A percentile compares a stretch with the other conserved stretches of the same genome.
Conservation (phyloP, 2,113 vertebrate species). For the Boleophthalmus pectinirostris region DNA sequence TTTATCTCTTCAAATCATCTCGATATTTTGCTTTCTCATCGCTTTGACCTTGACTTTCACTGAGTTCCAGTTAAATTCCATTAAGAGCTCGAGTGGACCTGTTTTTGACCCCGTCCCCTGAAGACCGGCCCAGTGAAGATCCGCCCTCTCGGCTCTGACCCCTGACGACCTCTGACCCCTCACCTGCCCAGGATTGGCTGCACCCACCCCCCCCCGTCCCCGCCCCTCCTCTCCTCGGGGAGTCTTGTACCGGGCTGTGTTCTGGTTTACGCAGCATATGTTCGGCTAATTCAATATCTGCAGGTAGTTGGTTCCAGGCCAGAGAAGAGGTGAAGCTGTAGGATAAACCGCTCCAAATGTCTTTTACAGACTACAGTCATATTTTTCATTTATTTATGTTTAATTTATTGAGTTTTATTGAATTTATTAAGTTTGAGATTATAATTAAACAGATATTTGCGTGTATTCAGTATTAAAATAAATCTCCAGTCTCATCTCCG, state of each 20-base stretch:
- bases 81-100: background rate
- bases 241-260: background rate
- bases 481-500: no score
- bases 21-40: no score
- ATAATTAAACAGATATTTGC: no score
- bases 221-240: constrained; percentile 1
- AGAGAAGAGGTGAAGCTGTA: background rate
- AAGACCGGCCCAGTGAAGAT: background rate
- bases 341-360: background rate
- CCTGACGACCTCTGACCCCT: background rate
- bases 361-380: no score
- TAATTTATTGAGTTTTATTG: no score
- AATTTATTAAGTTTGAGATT: no score
- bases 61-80: background rate
- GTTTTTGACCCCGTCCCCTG: background rate
- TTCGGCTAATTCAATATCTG: background rate
- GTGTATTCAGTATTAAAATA: no score
- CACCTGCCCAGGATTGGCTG: background rate
- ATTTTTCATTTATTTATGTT: background rate
- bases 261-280: constrained; percentile 1
- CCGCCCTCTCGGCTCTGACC: background rate
- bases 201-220: no score
- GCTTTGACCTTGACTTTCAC: no score
- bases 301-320: constrained; percentile 4
- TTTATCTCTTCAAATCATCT: no score